A percentile compares a stretch with the other conserved stretches of the same genome.
These are phyloP conservation scores for Poecilobothrus nobilitatus DNA, from an alignment of 2,888 invertebrate species.

Conservation along the genomic window DNA sequence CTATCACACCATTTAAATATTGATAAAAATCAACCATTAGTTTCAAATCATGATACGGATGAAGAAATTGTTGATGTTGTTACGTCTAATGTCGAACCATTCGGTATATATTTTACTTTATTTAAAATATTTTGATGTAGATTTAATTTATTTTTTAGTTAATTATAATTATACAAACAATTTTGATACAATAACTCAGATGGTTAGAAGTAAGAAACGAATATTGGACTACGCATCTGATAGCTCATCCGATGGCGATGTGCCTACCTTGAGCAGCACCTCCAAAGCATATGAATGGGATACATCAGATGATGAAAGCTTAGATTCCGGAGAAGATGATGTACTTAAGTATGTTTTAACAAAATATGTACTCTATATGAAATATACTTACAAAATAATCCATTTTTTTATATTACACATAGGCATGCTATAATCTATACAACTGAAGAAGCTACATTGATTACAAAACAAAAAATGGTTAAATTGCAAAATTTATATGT, in stretches of 20 bases:
- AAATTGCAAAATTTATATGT: conserved; percentile 73
- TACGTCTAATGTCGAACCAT: conserved; percentile 51
- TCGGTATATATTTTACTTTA: conserved; percentile 44
- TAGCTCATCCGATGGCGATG: conserved; percentile 55
- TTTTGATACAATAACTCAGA: conserved; percentile 48
- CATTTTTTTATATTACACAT: conserved; percentile 18
- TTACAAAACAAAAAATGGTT: conserved; percentile 65
- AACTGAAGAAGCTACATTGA: conserved; percentile 74
- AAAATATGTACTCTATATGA: background rate
- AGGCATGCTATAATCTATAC: conserved; percentile 86
- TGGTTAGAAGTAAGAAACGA: conserved; percentile 46
- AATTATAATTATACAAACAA: conserved; percentile 41
- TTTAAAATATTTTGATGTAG: background rate
- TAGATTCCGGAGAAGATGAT: conserved; percentile 68
- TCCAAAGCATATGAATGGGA: conserved; percentile 57
- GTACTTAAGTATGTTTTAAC: conserved; percentile 55
- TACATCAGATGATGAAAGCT: conserved; percentile 68
- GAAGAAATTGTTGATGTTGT: conserved; percentile 45
- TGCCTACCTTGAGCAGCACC: conserved; percentile 54
- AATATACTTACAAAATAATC: background rate
- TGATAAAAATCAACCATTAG: conserved; percentile 28
- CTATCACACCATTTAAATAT: conserved; percentile 55
- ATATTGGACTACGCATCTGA: conserved; percentile 65
- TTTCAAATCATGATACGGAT: conserved; percentile 34
- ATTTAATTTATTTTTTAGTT: conserved; percentile 25